Evolutionary conservation across 2,113 vertebrate species (phyloP).

Genomic region (Bothrops jararaca): DNA sequence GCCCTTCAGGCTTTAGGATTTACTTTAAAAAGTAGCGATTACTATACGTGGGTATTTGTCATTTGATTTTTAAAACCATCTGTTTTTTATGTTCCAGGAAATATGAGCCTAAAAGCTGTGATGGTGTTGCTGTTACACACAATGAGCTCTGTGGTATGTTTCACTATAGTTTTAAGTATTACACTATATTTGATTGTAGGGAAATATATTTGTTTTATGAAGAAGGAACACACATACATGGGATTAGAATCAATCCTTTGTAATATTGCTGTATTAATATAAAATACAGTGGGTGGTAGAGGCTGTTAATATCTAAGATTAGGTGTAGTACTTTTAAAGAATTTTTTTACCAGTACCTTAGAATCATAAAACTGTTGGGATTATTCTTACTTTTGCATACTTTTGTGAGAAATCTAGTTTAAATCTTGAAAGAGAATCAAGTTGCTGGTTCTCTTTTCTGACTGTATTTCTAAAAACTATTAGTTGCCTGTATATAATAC

Average conservation of each 20-base stretch:
- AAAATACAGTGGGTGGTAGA: not conserved
- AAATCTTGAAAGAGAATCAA: not conserved
- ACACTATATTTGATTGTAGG: not conserved
- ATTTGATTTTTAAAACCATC: not conserved
- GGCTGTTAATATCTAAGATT: not conserved
- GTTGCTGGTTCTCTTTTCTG: not conserved
- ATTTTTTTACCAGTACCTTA: not conserved
- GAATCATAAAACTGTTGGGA: not conserved
- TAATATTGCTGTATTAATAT: not conserved
- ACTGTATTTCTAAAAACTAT: not conserved
- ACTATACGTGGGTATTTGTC: not conserved
- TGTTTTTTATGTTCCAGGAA: constrained; percentile 41
- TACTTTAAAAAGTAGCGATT: not conserved
- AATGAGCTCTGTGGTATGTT: constrained; percentile 34
- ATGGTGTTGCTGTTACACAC: not conserved
- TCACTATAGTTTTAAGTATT: not conserved
- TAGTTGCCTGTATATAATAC: not conserved
- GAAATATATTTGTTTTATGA: not conserved
- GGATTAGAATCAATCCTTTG: not conserved
- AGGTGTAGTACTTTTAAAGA: not conserved
- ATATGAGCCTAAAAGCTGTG: not conserved
- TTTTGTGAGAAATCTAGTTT: not conserved
- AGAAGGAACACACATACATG: not conserved
- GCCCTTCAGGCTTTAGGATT: not conserved
- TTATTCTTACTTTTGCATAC: not conserved